Percentiles rank a stretch among this genome's conserved stretches.
phyloP scores from a whole-genome alignment of 1,140 invertebrate genomes.

The Atta texana region DNA sequence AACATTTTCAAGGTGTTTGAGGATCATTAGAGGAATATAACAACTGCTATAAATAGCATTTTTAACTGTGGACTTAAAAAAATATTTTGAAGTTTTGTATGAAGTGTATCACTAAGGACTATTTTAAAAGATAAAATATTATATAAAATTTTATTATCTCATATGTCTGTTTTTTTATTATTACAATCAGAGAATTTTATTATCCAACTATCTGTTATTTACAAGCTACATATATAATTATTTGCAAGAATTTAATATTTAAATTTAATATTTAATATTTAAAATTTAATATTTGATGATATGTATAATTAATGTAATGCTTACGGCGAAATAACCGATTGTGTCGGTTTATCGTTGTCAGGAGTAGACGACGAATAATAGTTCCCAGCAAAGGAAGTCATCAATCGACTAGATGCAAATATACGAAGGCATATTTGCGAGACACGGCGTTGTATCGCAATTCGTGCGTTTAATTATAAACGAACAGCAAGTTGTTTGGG shows the following conservation, averaged over 20 bases:
- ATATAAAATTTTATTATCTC: too few relatives aligned
- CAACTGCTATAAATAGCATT: too few relatives aligned
- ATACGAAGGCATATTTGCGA: neutral
- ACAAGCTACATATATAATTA: neutral
- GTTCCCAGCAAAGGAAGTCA: neutral
- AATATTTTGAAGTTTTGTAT: too few relatives aligned
- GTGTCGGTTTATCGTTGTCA: neutral
- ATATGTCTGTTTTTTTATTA: too few relatives aligned
- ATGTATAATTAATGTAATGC: too few relatives aligned
- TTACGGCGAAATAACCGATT: neutral
- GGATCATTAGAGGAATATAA: too few relatives aligned
- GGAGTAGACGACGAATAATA: neutral
- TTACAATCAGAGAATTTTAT: too few relatives aligned
- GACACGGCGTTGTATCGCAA: neutral
- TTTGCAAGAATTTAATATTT: neutral
- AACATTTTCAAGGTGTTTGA: too few relatives aligned
- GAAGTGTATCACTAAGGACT: too few relatives aligned
- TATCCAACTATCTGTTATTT: too few relatives aligned
- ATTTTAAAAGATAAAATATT: too few relatives aligned
- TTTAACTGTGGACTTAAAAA: too few relatives aligned
- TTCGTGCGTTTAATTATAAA: slow-evolving; percentile 3
- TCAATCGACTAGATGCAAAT: neutral
- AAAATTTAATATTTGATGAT: neutral
- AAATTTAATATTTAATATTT: neutral
- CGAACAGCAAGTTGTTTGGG: neutral